Conservation (phyloP, 2,888 invertebrate species). For the Pherbina coryleti region DNA sequence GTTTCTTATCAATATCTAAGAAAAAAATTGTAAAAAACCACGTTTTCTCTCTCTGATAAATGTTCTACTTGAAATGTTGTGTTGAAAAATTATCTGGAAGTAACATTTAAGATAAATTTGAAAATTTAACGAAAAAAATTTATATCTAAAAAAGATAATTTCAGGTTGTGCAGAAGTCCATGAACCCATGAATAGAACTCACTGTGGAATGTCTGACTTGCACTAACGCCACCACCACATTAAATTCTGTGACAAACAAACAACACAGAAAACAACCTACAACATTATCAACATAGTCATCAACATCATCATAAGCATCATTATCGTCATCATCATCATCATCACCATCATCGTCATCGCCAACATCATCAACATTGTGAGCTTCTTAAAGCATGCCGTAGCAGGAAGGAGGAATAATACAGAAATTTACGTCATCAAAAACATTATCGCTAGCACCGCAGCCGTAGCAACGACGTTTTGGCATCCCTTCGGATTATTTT, state of each 20-base stretch:
- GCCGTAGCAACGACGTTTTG: not conserved
- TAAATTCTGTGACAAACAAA: not conserved
- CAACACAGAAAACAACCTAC: not conserved
- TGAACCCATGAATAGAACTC: no score
- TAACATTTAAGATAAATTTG: no score
- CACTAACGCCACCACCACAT: not conserved
- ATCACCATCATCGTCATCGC: not conserved
- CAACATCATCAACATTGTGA: not conserved
- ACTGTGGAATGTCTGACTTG: no score
- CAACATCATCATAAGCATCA: not conserved
- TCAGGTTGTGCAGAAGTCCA: no score
- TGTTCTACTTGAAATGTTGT: no score
- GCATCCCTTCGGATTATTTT: constrained; percentile 22
- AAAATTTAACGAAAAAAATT: no score
- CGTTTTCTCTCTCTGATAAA: no score
- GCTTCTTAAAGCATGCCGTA: not conserved
- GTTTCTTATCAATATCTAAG: no score
- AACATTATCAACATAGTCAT: not conserved
- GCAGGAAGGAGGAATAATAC: not conserved
- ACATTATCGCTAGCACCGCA: constrained; percentile 17
- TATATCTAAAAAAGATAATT: no score
- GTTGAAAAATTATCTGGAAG: no score
- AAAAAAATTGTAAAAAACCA: no score
- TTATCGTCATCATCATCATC: not conserved
- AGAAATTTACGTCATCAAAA: not conserved